These are phyloP conservation scores for Gila robusta DNA, from an alignment of 2,797 vertebrate species.

Conservation along the genomic window DNA sequence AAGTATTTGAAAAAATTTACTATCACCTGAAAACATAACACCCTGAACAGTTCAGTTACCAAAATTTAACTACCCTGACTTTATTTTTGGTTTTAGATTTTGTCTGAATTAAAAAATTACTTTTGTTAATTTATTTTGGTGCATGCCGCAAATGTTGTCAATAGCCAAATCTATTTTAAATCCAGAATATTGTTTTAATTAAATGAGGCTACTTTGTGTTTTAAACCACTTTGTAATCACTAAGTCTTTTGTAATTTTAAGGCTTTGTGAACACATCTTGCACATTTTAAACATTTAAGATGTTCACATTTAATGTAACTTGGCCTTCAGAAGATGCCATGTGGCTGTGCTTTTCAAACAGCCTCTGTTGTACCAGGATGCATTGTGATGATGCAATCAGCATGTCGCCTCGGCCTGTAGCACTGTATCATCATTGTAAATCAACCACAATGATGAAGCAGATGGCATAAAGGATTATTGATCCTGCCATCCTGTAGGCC, in stretches of 20 bases:
- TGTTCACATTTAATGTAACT: background rate
- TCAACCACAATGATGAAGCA: slow-evolving; percentile 36
- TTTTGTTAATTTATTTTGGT: too few species aligned
- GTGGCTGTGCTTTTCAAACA: background rate
- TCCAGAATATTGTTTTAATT: background rate
- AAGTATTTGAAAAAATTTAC: too few species aligned
- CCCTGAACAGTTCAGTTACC: background rate
- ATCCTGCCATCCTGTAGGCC: background rate
- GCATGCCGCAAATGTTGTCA: background rate
- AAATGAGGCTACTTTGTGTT: background rate
- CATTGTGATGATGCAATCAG: slow-evolving; percentile 28
- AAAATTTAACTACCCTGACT: background rate
- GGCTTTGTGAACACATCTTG: background rate
- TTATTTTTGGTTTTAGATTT: background rate
- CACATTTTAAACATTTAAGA: background rate
- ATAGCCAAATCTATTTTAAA: background rate
- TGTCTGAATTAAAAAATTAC: background rate
- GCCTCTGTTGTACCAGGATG: slow-evolving; percentile 13
- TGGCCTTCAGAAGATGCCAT: slow-evolving; percentile 11
- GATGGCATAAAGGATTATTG: slow-evolving; percentile 9
- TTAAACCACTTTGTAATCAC: background rate
- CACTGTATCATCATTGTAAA: slow-evolving; percentile 18
- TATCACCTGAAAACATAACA: background rate
- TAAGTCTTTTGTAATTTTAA: background rate
- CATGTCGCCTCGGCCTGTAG: slow-evolving; percentile 14